These are phyloP conservation scores for Sarcophaga subvicina DNA, from an alignment of 2,888 invertebrate species.

Conservation along the genomic window DNA sequence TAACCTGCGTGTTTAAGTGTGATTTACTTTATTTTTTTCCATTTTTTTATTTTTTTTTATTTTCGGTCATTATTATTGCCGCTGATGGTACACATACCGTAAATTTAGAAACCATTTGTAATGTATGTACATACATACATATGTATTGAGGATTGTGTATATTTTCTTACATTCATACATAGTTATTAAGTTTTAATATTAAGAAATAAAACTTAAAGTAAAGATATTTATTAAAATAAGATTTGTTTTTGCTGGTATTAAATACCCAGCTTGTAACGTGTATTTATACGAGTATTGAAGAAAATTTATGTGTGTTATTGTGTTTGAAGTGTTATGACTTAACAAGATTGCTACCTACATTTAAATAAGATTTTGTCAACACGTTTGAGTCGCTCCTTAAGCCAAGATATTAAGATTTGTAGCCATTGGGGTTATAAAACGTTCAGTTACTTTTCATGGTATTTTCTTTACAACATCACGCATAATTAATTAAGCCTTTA, in stretches of 20 bases:
- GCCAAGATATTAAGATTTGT: too few relatives aligned
- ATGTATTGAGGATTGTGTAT: neutral
- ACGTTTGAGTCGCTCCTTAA: too few relatives aligned
- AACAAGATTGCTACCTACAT: too few relatives aligned
- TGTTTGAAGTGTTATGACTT: too few relatives aligned
- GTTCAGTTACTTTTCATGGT: too few relatives aligned
- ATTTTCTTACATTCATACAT: constrained; percentile 24
- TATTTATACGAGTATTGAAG: neutral
- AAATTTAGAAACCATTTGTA: too few relatives aligned
- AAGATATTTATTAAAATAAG: constrained; percentile 37
- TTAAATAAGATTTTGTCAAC: too few relatives aligned
- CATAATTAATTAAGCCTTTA: too few relatives aligned
- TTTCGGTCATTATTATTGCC: neutral
- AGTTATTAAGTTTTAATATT: constrained; percentile 27
- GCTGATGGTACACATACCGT: too few relatives aligned
- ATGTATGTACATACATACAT: too few relatives aligned
- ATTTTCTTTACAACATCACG: too few relatives aligned
- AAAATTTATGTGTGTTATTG: neutral
- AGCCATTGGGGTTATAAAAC: too few relatives aligned
- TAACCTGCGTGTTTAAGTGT: constrained; percentile 60
- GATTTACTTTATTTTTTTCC: constrained; percentile 44
- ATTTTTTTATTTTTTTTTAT: constrained; percentile 23
- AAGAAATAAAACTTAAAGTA: constrained; percentile 37
- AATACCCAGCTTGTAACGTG: neutral
- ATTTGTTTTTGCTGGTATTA: constrained; percentile 36